Evolutionary conservation across 2,888 invertebrate species (phyloP), one percentile per base, ranked within the genome.

Genomic region (Erebia palarica): DNA sequence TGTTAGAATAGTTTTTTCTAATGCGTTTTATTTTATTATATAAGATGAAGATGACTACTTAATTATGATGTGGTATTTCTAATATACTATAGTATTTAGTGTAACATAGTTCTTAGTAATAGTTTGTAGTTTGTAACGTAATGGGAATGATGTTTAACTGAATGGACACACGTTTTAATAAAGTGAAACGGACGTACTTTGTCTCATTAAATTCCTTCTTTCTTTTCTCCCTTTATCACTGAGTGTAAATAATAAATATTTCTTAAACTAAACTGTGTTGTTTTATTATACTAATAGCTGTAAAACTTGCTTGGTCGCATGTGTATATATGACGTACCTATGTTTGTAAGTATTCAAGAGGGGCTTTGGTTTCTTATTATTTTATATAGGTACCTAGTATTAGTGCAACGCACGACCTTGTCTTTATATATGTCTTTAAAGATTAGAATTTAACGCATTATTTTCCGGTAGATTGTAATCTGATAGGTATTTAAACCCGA

Each of bases 201-300:
- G 70, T 71, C 73, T 64, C 57, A 60, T 69, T 68, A 61, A 59
- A 47, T 65, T 66, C 68, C 71, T 75, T 70, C 47, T 72, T 73
- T 72, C 81, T 78, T 79, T 79, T 80, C 79, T 74, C 70, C 77
- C 77, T 75, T 76, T 78, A 76, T 78, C 79, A 78, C 36, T 36
- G 82, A 81, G 76, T 83, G 80, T 82, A 82, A 87, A 90, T 90
- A 90, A 90, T 90, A 90, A 90, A 89, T 76, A 78, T 82, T 81
- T 81, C 79, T 75, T 82, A 72, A 74, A 78, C 81, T 83, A 82
- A 81, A 80, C 77, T 76, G 75, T 80, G 86, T 89, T 86, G 90
- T 91, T 91, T 91, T 89, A 90, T 91, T 91, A 81, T 81, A 84
- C 85, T 81, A 82, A 80, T 82, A 70, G 82, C 86, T 88, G 86